phyloP scores from a whole-genome alignment of 2,113 vertebrate species.

The Felis chaus region DNA sequence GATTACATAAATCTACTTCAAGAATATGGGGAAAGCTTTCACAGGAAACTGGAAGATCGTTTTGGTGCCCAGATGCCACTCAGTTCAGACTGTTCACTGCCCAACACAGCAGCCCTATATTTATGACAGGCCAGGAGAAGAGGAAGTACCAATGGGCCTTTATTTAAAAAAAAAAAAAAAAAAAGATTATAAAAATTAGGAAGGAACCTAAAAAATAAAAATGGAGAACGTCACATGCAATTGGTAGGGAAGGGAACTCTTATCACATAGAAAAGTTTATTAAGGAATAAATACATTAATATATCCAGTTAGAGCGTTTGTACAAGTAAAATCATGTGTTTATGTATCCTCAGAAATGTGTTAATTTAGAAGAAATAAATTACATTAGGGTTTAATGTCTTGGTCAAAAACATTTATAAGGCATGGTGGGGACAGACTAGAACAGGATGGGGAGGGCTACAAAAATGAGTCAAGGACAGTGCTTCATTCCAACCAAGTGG shows the following conservation, averaged over 20 bases:
- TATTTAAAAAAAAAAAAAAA: background rate
- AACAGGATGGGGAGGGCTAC: background rate
- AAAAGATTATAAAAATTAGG: background rate
- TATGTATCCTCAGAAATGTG: conserved; percentile 2
- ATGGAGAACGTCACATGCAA: background rate
- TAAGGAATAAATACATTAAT: background rate
- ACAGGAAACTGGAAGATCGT: background rate
- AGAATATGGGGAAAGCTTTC: background rate
- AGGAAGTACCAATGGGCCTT: background rate
- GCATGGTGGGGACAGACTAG: background rate
- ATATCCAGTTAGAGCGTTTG: background rate
- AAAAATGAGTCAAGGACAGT: background rate
- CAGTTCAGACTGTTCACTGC: background rate
- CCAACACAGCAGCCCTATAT: background rate
- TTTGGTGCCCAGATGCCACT: background rate
- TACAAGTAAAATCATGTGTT: background rate
- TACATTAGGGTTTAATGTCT: background rate
- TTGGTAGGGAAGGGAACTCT: background rate
- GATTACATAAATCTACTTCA: background rate
- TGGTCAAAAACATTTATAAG: background rate
- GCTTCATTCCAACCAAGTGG: background rate
- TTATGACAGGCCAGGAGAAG: background rate
- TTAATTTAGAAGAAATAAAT: conserved; percentile 42
- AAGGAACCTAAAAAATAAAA: background rate
- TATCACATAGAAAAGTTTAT: background rate